phyloP scores from a whole-genome alignment of 2,888 invertebrate species.

The Epirrhoe tristata region DNA sequence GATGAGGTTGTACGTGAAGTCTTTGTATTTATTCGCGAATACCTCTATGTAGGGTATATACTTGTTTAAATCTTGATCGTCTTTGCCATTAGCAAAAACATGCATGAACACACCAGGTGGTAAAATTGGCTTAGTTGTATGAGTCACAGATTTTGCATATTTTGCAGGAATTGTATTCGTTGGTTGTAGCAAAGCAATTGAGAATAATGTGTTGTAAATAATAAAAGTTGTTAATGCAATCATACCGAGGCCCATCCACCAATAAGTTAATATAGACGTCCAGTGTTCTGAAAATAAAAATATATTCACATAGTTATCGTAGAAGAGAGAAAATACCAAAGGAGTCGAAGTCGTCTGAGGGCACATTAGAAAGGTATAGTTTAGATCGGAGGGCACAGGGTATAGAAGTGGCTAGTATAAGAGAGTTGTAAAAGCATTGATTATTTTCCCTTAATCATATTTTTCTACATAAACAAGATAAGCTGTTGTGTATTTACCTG shows the following conservation, averaged over 20 bases:
- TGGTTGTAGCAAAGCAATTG: conserved; percentile 60
- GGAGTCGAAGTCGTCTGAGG: too few relatives aligned
- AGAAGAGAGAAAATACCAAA: too few relatives aligned
- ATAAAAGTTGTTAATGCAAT: conserved; percentile 67
- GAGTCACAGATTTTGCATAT: conserved; percentile 23
- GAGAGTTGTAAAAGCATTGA: too few relatives aligned
- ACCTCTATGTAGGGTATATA: conserved; percentile 66
- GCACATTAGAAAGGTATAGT: not conserved
- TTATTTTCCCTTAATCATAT: too few relatives aligned
- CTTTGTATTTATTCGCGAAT: conserved; percentile 60
- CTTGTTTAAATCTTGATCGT: conserved; percentile 58
- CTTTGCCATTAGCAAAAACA: conserved; percentile 57
- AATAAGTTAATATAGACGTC: conserved; percentile 67
- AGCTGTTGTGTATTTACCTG: conserved; percentile 61
- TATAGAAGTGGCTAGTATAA: too few relatives aligned
- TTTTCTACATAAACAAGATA: not conserved
- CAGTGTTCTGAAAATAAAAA: conserved; percentile 68
- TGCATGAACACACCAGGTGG: conserved; percentile 68
- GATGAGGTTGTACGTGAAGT: conserved; percentile 65
- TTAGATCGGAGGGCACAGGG: not conserved
- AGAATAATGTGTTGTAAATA: conserved; percentile 68
- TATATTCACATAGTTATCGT: too few relatives aligned
- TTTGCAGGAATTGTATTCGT: conserved; percentile 46
- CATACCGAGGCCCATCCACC: conserved; percentile 76
- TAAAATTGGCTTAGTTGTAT: conserved; percentile 8